phyloP scores from a whole-genome alignment of 2,888 invertebrate species.

The Ypsolopha scabrella region DNA sequence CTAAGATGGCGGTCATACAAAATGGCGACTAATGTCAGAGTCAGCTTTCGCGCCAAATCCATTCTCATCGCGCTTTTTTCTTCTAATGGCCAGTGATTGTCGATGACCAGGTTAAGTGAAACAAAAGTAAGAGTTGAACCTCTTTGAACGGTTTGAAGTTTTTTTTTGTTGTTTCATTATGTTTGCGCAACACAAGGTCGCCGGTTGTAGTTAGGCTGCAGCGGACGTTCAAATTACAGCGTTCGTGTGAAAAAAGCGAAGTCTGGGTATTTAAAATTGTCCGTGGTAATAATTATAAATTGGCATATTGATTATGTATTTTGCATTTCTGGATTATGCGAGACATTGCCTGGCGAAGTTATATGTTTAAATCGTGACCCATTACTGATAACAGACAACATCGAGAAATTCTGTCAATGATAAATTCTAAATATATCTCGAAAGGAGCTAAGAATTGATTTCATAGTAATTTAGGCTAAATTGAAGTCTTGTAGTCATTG shows the following conservation, averaged over 20 bases:
- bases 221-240: slow-evolving; percentile 36
- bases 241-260: slow-evolving; percentile 40
- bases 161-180: slow-evolving; percentile 16
- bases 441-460: no score
- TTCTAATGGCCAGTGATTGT: slow-evolving; percentile 7
- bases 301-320: no score
- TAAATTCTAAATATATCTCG: no score
- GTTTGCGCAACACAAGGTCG: slow-evolving; percentile 36
- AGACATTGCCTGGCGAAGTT: no score
- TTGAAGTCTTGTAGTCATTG: no score
- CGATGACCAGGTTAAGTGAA: slow-evolving; percentile 9
- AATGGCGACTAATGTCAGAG: slow-evolving; percentile 49
- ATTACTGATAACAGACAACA: no score
- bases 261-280: neutral
- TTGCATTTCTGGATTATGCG: no score
- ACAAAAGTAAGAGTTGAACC: slow-evolving; percentile 22
- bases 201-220: slow-evolving; percentile 4
- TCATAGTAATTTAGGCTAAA: no score
- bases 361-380: no score
- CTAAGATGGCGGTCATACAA: slow-evolving; percentile 47
- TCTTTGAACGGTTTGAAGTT: slow-evolving; percentile 10
- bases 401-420: no score
- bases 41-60: slow-evolving; percentile 47
- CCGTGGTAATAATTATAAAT: no score
- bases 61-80: slow-evolving; percentile 19